Evolutionary conservation across 2,888 invertebrate species (phyloP).

Genomic region (Fragum fragum): DNA sequence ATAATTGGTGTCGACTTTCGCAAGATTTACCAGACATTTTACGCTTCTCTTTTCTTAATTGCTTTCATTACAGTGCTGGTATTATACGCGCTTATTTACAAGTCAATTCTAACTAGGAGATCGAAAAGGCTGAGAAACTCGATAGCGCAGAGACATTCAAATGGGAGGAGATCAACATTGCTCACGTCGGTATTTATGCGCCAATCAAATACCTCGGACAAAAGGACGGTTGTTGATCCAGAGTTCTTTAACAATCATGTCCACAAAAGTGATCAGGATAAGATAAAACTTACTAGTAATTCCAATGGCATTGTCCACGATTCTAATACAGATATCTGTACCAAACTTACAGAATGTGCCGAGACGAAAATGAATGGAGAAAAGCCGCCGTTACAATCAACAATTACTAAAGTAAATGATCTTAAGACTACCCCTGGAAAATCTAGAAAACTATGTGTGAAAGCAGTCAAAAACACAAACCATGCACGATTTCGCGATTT

Average conservation of each 20-base stretch:
- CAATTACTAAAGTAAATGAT: conserved; percentile 3
- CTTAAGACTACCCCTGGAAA: conserved; percentile 13
- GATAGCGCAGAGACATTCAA: conserved; percentile 34
- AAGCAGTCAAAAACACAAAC: conserved; percentile 23
- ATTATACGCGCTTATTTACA: conserved; percentile 68
- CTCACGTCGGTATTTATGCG: conserved; percentile 43
- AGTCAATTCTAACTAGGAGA: conserved; percentile 62
- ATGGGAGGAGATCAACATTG: conserved; percentile 39
- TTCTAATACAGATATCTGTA: not conserved
- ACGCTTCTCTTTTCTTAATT: conserved; percentile 69
- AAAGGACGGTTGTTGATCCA: not conserved
- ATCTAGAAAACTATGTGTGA: conserved; percentile 20
- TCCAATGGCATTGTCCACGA: not conserved
- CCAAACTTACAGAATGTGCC: not conserved
- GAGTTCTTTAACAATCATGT: conserved; percentile 25
- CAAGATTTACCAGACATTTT: conserved; percentile 67
- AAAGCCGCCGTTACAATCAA: not conserved
- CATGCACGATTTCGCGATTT: conserved; percentile 3
- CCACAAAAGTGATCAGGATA: not conserved
- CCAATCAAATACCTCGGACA: conserved; percentile 32
- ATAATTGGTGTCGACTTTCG: conserved; percentile 57
- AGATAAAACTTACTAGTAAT: not conserved
- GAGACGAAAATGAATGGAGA: not conserved
- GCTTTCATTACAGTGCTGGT: conserved; percentile 65
- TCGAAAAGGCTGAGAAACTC: conserved; percentile 56